Evolutionary conservation across 2,113 vertebrate genomes (phyloP).

Genomic region (Channa argus): DNA sequence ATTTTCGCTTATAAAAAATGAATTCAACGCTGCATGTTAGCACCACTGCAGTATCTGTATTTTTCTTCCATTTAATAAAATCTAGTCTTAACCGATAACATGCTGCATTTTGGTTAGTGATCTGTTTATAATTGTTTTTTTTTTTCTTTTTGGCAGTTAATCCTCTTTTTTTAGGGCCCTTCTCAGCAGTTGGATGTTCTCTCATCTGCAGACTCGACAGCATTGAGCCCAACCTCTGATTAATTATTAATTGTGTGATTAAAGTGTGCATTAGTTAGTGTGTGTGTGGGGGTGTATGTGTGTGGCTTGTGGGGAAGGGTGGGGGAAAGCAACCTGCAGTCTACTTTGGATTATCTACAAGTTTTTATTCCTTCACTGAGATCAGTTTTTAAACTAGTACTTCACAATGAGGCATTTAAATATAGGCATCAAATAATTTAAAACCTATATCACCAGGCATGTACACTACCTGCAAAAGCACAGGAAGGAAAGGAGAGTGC

Average conservation of each 20-base stretch:
- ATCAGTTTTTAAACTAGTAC: constrained; percentile 8
- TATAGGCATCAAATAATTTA: constrained; percentile 36
- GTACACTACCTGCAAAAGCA: constrained; percentile 31
- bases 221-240: constrained; percentile 71
- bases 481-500: constrained; percentile 16
- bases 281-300: constrained; percentile 18
- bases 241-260: constrained; percentile 79
- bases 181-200: constrained; percentile 67
- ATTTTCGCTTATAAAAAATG: constrained; percentile 47
- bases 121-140: constrained; percentile 14
- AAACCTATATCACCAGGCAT: constrained; percentile 24
- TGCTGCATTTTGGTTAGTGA: constrained; percentile 44
- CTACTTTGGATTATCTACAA: constrained; percentile 51
- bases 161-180: constrained; percentile 37
- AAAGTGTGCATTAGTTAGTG: constrained; percentile 53
- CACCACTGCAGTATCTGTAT: constrained; percentile 28
- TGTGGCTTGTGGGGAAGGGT: constrained; percentile 26
- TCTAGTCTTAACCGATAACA: constrained; percentile 34
- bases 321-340: constrained; percentile 46
- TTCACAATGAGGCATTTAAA: constrained; percentile 42
- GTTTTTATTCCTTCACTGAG: neutral
- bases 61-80: constrained; percentile 36
- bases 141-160: constrained; percentile 34
- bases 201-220: constrained; percentile 76
- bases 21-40: constrained; percentile 23